phyloP scores from a whole-genome alignment of 2,888 invertebrate genomes.

The Chloromyia formosa region DNA sequence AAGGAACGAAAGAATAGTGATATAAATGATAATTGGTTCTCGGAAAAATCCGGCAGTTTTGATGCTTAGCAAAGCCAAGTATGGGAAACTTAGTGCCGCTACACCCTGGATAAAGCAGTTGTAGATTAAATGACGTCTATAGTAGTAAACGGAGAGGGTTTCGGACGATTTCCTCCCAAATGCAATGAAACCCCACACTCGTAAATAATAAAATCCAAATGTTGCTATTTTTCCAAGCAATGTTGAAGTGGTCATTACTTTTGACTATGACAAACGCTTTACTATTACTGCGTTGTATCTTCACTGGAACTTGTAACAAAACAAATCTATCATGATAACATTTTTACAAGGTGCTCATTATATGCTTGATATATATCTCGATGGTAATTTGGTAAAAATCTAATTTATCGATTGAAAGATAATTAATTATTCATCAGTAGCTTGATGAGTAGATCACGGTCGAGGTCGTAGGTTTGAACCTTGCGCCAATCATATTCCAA shows the following conservation, averaged over 20 bases:
- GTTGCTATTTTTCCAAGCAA: not conserved
- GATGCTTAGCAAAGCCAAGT: slow-evolving; percentile 1
- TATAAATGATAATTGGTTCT: slow-evolving; percentile 21
- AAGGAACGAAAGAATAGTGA: not conserved
- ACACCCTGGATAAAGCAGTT: not conserved
- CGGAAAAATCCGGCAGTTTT: not conserved
- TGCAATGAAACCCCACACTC: slow-evolving; percentile 4
- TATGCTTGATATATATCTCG: slow-evolving; percentile 45
- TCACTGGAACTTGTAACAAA: not conserved
- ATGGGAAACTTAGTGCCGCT: not conserved
- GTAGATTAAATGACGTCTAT: not conserved
- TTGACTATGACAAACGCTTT: not conserved
- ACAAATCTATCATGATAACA: too few relatives aligned
- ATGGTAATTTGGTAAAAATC: not conserved
- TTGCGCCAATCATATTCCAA: too few relatives aligned
- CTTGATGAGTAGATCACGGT: too few relatives aligned
- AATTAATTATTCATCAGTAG: slow-evolving; percentile 20
- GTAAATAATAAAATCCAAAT: not conserved
- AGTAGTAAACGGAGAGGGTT: not conserved
- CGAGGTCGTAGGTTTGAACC: too few relatives aligned
- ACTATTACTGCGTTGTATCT: not conserved
- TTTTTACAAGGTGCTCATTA: slow-evolving; percentile 58
- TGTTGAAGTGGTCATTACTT: not conserved
- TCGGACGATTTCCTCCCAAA: not conserved
- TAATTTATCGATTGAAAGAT: not conserved